Percentiles rank a stretch among this genome's conserved stretches.
These are phyloP conservation scores for Acanthosepion esculentum DNA, from an alignment of 2,888 invertebrate genomes.

Conservation along the genomic window DNA sequence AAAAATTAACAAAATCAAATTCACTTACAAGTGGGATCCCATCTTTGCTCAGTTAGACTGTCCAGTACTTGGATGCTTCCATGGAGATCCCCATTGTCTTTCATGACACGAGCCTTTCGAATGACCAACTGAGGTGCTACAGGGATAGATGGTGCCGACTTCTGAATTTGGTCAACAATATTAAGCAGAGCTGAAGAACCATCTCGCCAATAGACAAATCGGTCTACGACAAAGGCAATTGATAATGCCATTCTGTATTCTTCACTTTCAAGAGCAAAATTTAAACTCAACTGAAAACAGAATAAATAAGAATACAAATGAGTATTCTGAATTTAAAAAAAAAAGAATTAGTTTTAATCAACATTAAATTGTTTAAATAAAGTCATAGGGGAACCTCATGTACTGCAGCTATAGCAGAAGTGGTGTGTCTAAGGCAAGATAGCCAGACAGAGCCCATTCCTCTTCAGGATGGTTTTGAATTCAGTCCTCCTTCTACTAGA, in stretches of 20 bases:
- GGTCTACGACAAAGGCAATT: conserved; percentile 54
- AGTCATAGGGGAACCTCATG: too few relatives aligned
- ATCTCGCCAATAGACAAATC: conserved; percentile 55
- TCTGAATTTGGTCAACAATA: conserved; percentile 50
- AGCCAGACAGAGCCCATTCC: too few relatives aligned
- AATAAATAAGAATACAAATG: not conserved
- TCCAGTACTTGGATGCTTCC: conserved; percentile 52
- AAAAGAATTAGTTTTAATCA: not conserved
- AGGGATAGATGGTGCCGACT: conserved; percentile 49
- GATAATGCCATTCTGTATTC: conserved; percentile 51
- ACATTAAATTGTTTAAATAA: too few relatives aligned
- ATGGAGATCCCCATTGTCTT: conserved; percentile 55
- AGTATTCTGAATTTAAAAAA: not conserved
- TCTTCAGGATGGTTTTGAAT: too few relatives aligned
- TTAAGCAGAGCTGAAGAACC: conserved; percentile 51
- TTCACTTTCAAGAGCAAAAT: conserved; percentile 50
- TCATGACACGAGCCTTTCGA: conserved; percentile 54
- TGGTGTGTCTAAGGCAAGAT: too few relatives aligned
- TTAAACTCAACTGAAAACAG: conserved; percentile 51
- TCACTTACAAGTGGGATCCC: not conserved
- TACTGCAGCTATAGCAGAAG: too few relatives aligned
- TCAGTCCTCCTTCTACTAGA: too few relatives aligned
- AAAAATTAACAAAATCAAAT: not conserved
- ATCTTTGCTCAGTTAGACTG: not conserved
- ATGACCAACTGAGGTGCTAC: conserved; percentile 55